Conservation (phyloP, 1,140 invertebrate genomes). For the Saccostrea echinata region DNA sequence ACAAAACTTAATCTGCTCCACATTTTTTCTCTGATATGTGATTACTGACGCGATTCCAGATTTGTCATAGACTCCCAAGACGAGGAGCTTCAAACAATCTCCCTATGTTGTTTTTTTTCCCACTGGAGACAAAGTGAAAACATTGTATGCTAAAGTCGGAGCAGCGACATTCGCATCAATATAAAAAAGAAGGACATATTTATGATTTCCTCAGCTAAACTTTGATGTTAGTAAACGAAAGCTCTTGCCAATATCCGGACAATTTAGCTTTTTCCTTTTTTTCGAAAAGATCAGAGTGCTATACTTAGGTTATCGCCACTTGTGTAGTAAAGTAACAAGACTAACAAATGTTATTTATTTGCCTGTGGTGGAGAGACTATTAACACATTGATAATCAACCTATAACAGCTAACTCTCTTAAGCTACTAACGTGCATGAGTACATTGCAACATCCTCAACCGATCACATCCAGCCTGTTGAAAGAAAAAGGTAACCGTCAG, state of each 20-base stretch:
- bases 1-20: not conserved
- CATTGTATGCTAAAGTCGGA: conserved; percentile 42
- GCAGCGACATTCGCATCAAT: conserved; percentile 20
- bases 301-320: conserved; percentile 18
- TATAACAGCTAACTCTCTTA: conserved; percentile 25
- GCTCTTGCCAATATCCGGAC: conserved; percentile 58
- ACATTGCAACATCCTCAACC: conserved; percentile 2
- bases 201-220: conserved; percentile 53
- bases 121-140: not conserved
- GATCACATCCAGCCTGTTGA: not conserved
- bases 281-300: conserved; percentile 36
- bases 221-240: conserved; percentile 59
- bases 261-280: conserved; percentile 56
- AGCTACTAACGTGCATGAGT: conserved; percentile 15
- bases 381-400: conserved; percentile 20
- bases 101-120: not conserved
- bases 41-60: not conserved
- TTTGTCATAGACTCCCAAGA: not conserved
- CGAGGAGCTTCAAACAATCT: conserved; percentile 7
- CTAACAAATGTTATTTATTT: conserved; percentile 4
- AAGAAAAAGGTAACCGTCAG: not conserved
- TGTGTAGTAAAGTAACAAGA: conserved; percentile 17
- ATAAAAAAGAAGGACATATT: conserved; percentile 47
- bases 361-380: conserved; percentile 24
- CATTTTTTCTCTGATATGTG: not conserved